phyloP scores from a whole-genome alignment of 2,113 vertebrate species.

The Corythornis cristatus region DNA sequence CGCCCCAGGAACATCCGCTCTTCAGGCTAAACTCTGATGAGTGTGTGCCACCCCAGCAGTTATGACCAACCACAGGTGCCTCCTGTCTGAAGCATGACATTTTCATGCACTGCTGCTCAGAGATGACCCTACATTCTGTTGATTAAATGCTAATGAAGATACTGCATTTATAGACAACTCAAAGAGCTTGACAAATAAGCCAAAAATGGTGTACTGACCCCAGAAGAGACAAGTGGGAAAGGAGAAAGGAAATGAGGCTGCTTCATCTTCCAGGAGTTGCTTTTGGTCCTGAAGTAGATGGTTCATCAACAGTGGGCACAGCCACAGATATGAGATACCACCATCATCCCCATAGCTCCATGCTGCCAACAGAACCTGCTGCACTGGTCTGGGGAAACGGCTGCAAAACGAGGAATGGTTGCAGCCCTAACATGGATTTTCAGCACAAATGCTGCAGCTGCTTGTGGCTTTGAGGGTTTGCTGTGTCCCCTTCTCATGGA shows the following conservation, averaged over 20 bases:
- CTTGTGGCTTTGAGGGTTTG: not conserved
- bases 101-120: not conserved
- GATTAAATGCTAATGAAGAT: not conserved
- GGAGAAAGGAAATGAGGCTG: not conserved
- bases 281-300: not conserved
- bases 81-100: fast-evolving
- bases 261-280: not conserved
- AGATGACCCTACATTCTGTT: not conserved
- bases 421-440: not conserved
- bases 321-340: not conserved
- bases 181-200: not conserved
- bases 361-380: not conserved
- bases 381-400: not conserved
- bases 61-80: fast-evolving
- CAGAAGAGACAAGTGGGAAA: not conserved
- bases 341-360: not conserved
- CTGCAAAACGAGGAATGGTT: fast-evolving
- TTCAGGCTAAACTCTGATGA: not conserved
- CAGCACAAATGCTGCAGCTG: not conserved
- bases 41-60: not conserved
- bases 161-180: not conserved
- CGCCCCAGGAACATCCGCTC: not conserved
- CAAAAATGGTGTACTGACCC: not conserved
- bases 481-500: not conserved
- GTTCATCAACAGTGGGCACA: not conserved